Base-by-base conservation (phyloP, 2,797 vertebrate species). In the Esox lucius region DNA sequence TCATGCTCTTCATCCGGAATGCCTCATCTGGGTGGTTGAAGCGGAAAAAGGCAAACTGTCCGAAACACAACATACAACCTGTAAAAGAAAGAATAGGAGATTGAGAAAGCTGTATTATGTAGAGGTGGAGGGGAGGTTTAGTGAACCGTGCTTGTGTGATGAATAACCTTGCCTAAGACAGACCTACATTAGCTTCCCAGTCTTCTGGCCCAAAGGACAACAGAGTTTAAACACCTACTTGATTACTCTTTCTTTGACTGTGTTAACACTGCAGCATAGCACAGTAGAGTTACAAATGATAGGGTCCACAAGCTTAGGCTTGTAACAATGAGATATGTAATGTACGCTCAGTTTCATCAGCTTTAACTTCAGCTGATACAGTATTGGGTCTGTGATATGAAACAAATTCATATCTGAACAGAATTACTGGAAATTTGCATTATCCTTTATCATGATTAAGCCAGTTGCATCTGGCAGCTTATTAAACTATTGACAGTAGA, bases 11-110 rank as follows among this genome's bases (percentile, higher is more conserved):
- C 95, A 99, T 99, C 93, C 95, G 94, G 91, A 94, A 94, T 81
- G 98, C 98, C 87, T 99, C 97, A 0, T 97, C 97, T 0, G 98
- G 98, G 88, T 99, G 96, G 87, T 98, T 99, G 91, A 98, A 99
- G 83, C 97, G 96, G 74, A 98, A 96, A 87, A 96, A 97, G 73
- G 95, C 94, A 0, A 96, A 95, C 81, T 97, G 96, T 77, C 97
- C 98, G 77, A 99, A 94, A 94, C 98, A 98, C 92, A 99, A 94
- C 96, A 97, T 97, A 77, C 97, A 99, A 77, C 98, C 98, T 99
- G 90, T 5, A 46, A 70, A 42, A 46, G 19, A 0, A 6, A 89
- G 71, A 42, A 51, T 71, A 16, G 35, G n/a, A 12, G 22, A 19
- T 28, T 11, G 33, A 59, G 56, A 68, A 24, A 13, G 19, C 5